Base-by-base conservation (phyloP, 2,797 vertebrate genomes). In the Lepilemur septentrionalis region DNA sequence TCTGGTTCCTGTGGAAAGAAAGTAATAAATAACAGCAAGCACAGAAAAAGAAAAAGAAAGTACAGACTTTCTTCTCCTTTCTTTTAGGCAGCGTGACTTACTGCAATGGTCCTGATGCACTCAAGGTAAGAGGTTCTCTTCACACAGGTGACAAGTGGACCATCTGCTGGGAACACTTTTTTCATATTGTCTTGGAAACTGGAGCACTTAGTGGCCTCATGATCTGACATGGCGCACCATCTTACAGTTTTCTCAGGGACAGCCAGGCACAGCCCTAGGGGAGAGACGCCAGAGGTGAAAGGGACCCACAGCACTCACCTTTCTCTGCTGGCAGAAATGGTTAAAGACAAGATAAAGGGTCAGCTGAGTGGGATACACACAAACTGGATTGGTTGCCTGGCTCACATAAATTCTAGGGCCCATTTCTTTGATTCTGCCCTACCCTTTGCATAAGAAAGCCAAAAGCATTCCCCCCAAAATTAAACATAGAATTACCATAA, bases 191-290 rank as follows among this genome's bases (percentile, higher is more conserved):
- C 96, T 11, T 14, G 87, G 50, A 99, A 96, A 7, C 2, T 96
- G 2, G 48, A 28, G 86, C 98, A 99, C 96, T 99, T 99, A 7
- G 1, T 94, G n/a, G 96, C 87, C 81, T 99, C 99, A 8, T 89
- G 38, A 20, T 55, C 46, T 12, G 99, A 99, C 93, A 98, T 91
- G 6, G 97, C 97, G 83, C 99, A 99, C 99, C 99, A 99, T 89
- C 69, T 97, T 93, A 99, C 0, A 0, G 4, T 94, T 63, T 20
- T 1, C 32, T 97, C 98, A 1, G 96, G 76, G 25, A 32, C 35
- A 63, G 89, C 89, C 72, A 91, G 65, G 46, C 95, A 94, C 22
- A 93, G 86, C 18, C 70, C 95, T 96, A 14, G 1, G 12, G 43
- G 76, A 86, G 41, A 92, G 32, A 43, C 1, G 13, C 15, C 32